Percentiles rank a stretch among this genome's conserved stretches.
These are phyloP conservation scores for Caretta caretta DNA, from an alignment of 2,113 vertebrate genomes.

Conservation along the genomic window DNA sequence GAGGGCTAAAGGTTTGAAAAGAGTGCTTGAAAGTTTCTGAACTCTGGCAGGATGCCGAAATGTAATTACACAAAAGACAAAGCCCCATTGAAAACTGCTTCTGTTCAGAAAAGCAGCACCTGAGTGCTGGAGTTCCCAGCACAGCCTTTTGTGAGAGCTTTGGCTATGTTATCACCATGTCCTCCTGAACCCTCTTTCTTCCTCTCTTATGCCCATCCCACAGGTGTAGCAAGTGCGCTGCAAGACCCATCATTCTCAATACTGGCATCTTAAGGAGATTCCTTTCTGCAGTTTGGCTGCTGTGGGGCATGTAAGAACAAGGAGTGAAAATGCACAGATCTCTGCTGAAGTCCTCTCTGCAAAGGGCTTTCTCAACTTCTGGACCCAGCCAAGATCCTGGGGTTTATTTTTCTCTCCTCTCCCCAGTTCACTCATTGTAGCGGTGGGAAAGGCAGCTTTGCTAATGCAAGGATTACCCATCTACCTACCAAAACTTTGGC, in stretches of 20 bases:
- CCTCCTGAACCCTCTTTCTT: not conserved
- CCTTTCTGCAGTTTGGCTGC: constrained; percentile 25
- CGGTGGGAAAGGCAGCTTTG: constrained; percentile 41
- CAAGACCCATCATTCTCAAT: not conserved
- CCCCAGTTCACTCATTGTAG: not conserved
- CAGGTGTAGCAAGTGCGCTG: not conserved
- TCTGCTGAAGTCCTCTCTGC: not conserved
- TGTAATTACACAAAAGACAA: constrained; percentile 73
- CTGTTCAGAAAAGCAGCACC: constrained; percentile 59
- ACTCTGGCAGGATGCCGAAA: constrained; percentile 61
- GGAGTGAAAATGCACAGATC: constrained; percentile 20
- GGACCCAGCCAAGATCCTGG: not conserved
- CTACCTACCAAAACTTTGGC: not conserved
- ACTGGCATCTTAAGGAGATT: constrained; percentile 16
- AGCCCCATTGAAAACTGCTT: constrained; percentile 44
- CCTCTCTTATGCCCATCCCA: not conserved
- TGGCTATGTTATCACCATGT: constrained; percentile 12
- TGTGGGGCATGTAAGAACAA: not conserved
- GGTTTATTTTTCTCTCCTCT: constrained; percentile 1
- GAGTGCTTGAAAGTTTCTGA: constrained; percentile 74
- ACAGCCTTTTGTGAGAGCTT: not conserved
- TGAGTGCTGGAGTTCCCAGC: constrained; percentile 49
- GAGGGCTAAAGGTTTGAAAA: constrained; percentile 73
- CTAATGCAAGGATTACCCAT: constrained; percentile 3
- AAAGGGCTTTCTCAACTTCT: constrained; percentile 24